A percentile compares a stretch with the other conserved stretches of the same genome.
These are phyloP conservation scores for Larimichthys polyactis DNA, from an alignment of 2,113 vertebrate genomes.

Conservation along the genomic window DNA sequence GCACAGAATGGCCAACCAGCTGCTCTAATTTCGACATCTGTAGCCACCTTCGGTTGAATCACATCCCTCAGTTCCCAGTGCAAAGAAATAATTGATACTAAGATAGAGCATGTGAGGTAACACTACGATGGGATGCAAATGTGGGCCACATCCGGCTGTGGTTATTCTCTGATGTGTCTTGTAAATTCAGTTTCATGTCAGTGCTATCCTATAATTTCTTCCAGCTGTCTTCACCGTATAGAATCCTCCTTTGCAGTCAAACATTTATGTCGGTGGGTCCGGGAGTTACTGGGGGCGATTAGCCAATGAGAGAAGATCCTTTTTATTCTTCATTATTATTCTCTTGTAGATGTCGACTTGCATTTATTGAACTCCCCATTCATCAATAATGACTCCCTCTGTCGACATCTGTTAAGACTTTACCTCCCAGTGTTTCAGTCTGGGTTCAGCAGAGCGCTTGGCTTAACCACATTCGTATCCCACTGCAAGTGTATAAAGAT, in stretches of 20 bases:
- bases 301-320: background rate
- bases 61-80: conserved; percentile 1
- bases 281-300: background rate
- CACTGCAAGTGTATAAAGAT: background rate
- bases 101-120: background rate
- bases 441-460: conserved; percentile 3
- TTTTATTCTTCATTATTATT: background rate
- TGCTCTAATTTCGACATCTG: conserved; percentile 14
- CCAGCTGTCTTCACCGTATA: background rate
- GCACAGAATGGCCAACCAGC: background rate
- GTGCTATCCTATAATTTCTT: conserved; percentile 1
- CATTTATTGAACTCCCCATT: background rate
- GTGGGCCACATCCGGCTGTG: background rate
- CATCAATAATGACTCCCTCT: conserved; percentile 13
- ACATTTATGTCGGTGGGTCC: background rate
- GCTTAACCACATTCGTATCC: background rate
- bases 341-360: background rate
- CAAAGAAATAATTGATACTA: conserved; percentile 23
- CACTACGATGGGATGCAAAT: background rate
- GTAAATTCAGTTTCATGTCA: background rate
- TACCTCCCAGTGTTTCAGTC: background rate
- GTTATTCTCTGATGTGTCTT: background rate
- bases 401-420: conserved; percentile 5
- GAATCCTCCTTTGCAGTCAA: background rate
- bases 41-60: background rate